These are phyloP conservation scores for Rhabdomys pumilio DNA, from an alignment of 2,797 vertebrate genomes.

Conservation along the genomic window DNA sequence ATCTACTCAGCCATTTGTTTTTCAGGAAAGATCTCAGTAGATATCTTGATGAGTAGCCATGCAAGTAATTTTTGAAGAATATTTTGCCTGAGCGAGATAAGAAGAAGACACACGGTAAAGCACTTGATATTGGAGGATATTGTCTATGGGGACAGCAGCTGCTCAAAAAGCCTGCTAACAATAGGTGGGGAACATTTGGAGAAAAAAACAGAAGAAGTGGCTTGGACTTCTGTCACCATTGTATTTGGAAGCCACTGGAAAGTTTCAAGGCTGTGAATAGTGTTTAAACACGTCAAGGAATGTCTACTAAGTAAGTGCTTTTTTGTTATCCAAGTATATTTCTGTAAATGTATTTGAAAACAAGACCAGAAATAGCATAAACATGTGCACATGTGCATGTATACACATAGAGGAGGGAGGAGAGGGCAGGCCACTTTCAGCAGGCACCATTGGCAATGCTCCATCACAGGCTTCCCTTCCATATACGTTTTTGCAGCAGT, in stretches of 20 bases:
- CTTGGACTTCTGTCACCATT: not conserved
- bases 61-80: not conserved
- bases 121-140: not conserved
- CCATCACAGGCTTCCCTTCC: not conserved
- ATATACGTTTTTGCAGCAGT: not conserved
- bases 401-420: not conserved
- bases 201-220: not conserved
- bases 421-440: not conserved
- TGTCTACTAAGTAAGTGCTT: not conserved
- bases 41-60: not conserved
- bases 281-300: not conserved
- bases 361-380: not conserved
- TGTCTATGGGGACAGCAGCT: not conserved
- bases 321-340: not conserved
- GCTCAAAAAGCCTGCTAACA: not conserved
- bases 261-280: not conserved
- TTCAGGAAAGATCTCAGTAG: not conserved
- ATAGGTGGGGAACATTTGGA: not conserved
- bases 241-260: not conserved
- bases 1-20: not conserved
- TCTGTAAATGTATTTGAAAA: not conserved
- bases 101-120: not conserved
- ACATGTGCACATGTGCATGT: not conserved
- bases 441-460: no score
- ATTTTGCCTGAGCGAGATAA: not conserved